Evolutionary conservation across 2,888 invertebrate genomes (phyloP).

Genomic region (Mimumesa dahlbomi): DNA sequence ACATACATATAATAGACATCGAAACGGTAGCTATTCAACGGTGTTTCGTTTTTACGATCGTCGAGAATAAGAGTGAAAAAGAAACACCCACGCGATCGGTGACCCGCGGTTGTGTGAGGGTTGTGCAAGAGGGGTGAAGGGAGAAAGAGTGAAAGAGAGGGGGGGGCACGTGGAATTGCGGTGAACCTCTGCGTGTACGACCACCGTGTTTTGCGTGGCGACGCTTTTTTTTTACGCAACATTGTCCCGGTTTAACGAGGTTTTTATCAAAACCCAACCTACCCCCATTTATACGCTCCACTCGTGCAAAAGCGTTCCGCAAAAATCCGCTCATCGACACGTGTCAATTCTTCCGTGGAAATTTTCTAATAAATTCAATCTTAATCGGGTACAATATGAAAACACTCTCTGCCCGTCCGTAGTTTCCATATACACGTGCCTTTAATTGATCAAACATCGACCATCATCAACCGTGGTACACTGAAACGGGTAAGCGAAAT

Average conservation of each 20-base stretch:
- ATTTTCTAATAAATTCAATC: too few species aligned
- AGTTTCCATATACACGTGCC: too few species aligned
- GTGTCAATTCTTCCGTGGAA: too few species aligned
- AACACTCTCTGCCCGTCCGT: too few species aligned
- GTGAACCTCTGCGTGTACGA: slow-evolving; percentile 52
- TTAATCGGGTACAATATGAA: too few species aligned
- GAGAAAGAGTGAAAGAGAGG: slow-evolving; percentile 23
- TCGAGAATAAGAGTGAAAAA: neutral
- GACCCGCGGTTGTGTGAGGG: neutral
- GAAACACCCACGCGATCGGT: slow-evolving; percentile 1
- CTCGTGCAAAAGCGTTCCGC: neutral
- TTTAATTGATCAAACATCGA: too few species aligned
- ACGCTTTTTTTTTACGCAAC: slow-evolving; percentile 39
- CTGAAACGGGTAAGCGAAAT: too few species aligned
- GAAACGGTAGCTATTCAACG: too few species aligned
- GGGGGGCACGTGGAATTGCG: slow-evolving; percentile 51
- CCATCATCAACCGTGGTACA: neutral
- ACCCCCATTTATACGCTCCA: neutral
- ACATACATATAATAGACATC: too few species aligned
- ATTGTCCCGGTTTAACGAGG: slow-evolving; percentile 40
- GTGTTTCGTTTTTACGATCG: neutral
- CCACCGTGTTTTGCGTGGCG: slow-evolving; percentile 44
- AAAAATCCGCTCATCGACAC: neutral
- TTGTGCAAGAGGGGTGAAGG: slow-evolving; percentile 25
- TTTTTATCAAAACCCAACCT: slow-evolving; percentile 33